A percentile compares a stretch with the other conserved stretches of the same genome.
phyloP scores from a whole-genome alignment of 2,113 vertebrate species.

The Datnioides undecimradiatus region DNA sequence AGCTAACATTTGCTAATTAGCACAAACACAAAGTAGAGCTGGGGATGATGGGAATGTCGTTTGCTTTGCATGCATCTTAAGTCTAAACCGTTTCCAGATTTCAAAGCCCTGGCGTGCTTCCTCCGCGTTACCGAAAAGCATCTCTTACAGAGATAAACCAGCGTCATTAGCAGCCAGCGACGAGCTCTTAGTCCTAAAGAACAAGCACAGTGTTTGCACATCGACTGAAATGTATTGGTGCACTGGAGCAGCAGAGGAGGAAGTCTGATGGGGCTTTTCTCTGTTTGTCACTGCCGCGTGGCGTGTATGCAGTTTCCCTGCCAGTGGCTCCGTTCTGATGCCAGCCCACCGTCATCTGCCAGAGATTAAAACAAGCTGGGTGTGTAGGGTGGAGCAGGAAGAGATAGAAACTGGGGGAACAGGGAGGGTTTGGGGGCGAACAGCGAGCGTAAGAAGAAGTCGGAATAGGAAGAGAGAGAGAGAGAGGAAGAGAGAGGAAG shows the following conservation, averaged over 20 bases:
- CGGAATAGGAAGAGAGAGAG: conserved; percentile 52
- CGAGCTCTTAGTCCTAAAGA: conserved; percentile 12
- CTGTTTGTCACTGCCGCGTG: conserved; percentile 69
- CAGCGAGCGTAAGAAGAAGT: conserved; percentile 44
- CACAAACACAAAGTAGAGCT: not conserved
- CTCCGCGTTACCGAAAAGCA: not conserved
- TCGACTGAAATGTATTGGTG: conserved; percentile 42
- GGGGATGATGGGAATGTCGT: not conserved
- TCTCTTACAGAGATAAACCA: not conserved
- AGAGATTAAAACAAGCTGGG: conserved; percentile 73
- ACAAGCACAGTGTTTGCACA: conserved; percentile 45
- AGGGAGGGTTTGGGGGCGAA: conserved; percentile 43
- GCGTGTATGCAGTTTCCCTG: conserved; percentile 58
- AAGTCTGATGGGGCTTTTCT: conserved; percentile 66
- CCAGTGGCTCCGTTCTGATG: conserved; percentile 75
- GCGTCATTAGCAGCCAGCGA: not conserved
- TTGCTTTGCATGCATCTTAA: not conserved
- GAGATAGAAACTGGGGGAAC: conserved; percentile 58
- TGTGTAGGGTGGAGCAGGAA: conserved; percentile 77
- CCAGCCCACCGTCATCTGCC: conserved; percentile 79
- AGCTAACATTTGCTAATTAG: not conserved
- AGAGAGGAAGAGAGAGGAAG: conserved; percentile 63
- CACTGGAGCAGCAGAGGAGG: conserved; percentile 64
- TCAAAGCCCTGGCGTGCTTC: not conserved
- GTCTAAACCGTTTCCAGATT: not conserved